Conservation (phyloP, 2,113 vertebrate genomes). For the Ginglymostoma cirratum region DNA sequence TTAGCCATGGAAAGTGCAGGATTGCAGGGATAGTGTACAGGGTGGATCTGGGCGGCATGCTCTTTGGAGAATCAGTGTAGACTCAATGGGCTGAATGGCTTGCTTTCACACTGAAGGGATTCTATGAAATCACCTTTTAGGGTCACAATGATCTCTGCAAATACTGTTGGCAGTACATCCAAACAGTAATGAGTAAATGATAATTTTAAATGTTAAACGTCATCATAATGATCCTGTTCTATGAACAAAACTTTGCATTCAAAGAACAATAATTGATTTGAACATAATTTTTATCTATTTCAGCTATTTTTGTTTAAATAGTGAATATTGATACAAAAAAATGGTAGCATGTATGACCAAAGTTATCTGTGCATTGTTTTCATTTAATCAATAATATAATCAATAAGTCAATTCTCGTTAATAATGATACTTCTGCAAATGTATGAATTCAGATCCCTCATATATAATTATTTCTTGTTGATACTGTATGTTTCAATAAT, state of each 20-base stretch:
- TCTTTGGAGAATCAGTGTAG: too few species aligned
- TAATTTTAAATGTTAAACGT: too few species aligned
- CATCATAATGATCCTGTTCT: too few species aligned
- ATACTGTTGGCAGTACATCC: not conserved
- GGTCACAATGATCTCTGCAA: not conserved
- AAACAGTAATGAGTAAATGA: not conserved
- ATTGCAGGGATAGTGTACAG: too few species aligned
- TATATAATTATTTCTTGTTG: not conserved
- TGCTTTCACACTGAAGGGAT: too few species aligned
- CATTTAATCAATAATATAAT: conserved; percentile 19
- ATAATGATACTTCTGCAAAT: not conserved
- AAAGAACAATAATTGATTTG: not conserved
- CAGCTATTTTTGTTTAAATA: not conserved
- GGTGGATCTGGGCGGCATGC: too few species aligned
- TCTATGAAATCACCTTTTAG: too few species aligned
- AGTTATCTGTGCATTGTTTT: not conserved
- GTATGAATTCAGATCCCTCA: not conserved
- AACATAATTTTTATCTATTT: not conserved
- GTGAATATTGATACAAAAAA: not conserved
- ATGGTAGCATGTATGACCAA: not conserved
- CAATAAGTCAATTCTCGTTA: conserved; percentile 4
- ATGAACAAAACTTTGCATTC: not conserved
- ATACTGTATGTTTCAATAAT: not conserved
- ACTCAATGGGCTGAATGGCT: too few species aligned
- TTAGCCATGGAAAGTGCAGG: too few species aligned